Percentiles rank a stretch among this genome's conserved stretches.
phyloP scores from a whole-genome alignment of 2,797 vertebrate genomes.

The Labroides dimidiatus region DNA sequence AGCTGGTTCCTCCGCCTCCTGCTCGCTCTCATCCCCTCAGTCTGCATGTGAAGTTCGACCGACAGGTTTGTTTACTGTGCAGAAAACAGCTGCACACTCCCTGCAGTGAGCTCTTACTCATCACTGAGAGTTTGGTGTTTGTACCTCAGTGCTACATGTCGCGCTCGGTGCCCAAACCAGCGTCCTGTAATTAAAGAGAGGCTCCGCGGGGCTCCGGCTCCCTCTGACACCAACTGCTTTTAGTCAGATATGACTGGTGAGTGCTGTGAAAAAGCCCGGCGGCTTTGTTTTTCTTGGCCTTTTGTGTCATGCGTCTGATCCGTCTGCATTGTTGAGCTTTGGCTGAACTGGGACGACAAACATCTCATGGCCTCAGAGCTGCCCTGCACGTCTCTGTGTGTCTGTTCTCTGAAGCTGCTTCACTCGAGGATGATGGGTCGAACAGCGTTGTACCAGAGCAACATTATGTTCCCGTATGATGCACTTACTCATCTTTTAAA shows the following conservation, averaged over 20 bases:
- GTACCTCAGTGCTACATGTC: conserved; percentile 31
- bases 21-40: neutral
- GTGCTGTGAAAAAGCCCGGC: conserved; percentile 8
- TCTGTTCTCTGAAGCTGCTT: neutral
- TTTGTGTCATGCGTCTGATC: conserved; percentile 19
- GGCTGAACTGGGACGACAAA: conserved; percentile 5
- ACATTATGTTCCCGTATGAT: neutral
- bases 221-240: conserved; percentile 27
- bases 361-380: conserved; percentile 9
- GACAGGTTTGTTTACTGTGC: conserved; percentile 32
- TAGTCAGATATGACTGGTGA: neutral
- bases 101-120: conserved; percentile 32
- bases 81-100: conserved; percentile 17
- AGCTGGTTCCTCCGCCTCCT: neutral
- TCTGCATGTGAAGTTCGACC: neutral
- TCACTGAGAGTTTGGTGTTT: conserved; percentile 23
- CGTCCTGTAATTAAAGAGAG: conserved; percentile 47
- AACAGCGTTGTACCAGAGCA: neutral
- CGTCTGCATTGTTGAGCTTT: conserved; percentile 27
- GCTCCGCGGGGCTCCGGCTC: conserved; percentile 7
- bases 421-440: neutral
- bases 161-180: conserved; percentile 17
- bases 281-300: conserved; percentile 33
- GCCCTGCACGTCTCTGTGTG: neutral
- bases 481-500: too few relatives aligned